phyloP scores from a whole-genome alignment of 1,140 invertebrate species.

The Diploscapter pachys region DNA sequence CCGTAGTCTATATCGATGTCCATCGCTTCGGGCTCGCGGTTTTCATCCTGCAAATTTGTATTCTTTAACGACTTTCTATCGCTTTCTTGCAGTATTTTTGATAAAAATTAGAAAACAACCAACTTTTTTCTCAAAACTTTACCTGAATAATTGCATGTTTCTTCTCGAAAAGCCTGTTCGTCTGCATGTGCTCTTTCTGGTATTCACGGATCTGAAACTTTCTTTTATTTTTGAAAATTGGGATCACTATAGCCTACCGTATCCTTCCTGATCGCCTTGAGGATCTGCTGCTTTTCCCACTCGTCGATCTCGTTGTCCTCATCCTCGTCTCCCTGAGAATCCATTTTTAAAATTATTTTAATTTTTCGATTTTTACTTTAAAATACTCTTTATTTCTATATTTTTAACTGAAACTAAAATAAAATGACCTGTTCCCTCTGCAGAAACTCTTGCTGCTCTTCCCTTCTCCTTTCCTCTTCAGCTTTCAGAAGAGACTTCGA shows the following conservation, averaged over 20 bases:
- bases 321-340: conserved; percentile 19
- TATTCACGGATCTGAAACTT: too few species aligned
- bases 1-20: conserved; percentile 34
- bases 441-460: conserved; percentile 31
- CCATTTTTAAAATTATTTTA: conserved; percentile 10
- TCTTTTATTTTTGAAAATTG: too few species aligned
- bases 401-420: background rate
- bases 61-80: too few species aligned
- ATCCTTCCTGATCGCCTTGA: conserved; percentile 31
- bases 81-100: too few species aligned
- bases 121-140: too few species aligned
- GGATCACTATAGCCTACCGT: conserved; percentile 1
- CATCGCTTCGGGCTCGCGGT: background rate
- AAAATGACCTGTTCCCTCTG: conserved; percentile 18
- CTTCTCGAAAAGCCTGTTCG: too few species aligned
- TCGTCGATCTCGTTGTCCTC: conserved; percentile 28
- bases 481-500: conserved; percentile 14
- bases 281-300: conserved; percentile 41
- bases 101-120: too few species aligned
- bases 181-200: too few species aligned
- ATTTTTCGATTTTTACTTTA: background rate
- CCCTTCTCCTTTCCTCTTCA: conserved; percentile 32
- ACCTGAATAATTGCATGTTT: too few species aligned
- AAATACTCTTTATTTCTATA: conserved; percentile 3
- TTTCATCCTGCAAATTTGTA: too few species aligned